A percentile compares a stretch with the other conserved stretches of the same genome.
phyloP scores from a whole-genome alignment of 1,140 invertebrate genomes.

The Catajapyx aquilonaris region DNA sequence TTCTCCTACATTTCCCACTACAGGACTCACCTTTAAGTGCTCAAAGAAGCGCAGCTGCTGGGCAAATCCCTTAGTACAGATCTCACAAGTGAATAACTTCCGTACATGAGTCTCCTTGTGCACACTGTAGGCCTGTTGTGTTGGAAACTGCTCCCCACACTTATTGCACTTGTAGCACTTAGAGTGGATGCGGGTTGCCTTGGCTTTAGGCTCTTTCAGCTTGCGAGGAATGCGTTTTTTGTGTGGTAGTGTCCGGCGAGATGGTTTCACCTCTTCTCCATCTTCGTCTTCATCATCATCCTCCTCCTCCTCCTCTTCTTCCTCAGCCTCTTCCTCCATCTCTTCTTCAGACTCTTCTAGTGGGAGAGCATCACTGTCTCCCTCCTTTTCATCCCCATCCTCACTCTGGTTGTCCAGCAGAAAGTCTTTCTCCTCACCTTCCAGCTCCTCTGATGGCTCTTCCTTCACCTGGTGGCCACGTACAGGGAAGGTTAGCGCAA shows the following conservation, averaged over 20 bases:
- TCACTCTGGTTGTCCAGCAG: neutral
- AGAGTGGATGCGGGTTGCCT: constrained; percentile 11
- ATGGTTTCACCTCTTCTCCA: constrained; percentile 16
- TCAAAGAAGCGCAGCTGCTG: constrained; percentile 58
- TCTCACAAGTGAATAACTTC: constrained; percentile 34
- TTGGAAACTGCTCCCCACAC: constrained; percentile 19
- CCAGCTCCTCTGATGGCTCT: too few relatives aligned
- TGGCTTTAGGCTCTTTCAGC: constrained; percentile 25
- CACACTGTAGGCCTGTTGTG: constrained; percentile 13
- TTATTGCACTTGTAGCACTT: constrained; percentile 20
- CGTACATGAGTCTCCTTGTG: constrained; percentile 13
- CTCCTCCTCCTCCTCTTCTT: constrained; percentile 6
- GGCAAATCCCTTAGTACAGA: constrained; percentile 36
- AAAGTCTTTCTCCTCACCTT: neutral
- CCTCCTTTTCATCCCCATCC: constrained; percentile 7
- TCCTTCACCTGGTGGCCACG: too few relatives aligned
- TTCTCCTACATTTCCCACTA: too few relatives aligned
- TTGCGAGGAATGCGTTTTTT: constrained; percentile 41
- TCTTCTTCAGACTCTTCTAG: neutral
- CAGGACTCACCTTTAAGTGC: constrained; percentile 55
- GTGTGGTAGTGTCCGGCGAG: constrained; percentile 36
- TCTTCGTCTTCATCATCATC: constrained; percentile 4
- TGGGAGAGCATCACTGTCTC: constrained; percentile 7
- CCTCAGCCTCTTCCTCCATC: too few relatives aligned
- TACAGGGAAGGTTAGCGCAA: too few relatives aligned